Percentiles rank a stretch among this genome's conserved stretches.
phyloP scores from a whole-genome alignment of 2,797 vertebrate species.

The Poeciliopsis presidionis region DNA sequence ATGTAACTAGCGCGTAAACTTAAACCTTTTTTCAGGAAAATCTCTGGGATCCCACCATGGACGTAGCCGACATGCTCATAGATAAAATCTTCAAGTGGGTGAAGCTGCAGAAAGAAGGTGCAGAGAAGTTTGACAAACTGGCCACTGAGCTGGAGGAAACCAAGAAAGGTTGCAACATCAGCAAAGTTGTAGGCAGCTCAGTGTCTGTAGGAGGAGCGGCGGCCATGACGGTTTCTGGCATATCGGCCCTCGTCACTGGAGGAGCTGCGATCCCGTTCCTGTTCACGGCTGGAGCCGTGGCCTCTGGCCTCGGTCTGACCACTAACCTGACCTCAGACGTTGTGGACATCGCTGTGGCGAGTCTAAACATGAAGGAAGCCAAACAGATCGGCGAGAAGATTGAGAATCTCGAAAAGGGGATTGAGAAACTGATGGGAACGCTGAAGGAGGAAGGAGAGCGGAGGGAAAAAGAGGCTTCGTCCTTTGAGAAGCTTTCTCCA shows the following conservation, averaged over 20 bases:
- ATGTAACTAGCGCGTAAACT: neutral
- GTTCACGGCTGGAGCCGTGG: neutral
- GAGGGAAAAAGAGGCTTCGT: neutral
- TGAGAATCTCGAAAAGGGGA: neutral
- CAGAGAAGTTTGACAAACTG: neutral
- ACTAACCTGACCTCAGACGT: slow-evolving; percentile 1
- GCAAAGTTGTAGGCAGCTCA: slow-evolving; percentile 13
- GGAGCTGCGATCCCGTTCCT: neutral
- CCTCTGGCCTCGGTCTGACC: neutral
- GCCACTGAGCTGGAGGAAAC: neutral
- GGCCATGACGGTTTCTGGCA: slow-evolving; percentile 7
- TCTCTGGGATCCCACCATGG: neutral
- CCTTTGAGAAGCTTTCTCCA: neutral
- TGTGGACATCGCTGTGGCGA: neutral
- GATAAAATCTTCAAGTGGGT: neutral
- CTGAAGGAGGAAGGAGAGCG: slow-evolving; percentile 1
- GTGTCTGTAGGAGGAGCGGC: slow-evolving; percentile 20
- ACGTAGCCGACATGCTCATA: neutral
- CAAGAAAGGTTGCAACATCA: slow-evolving; percentile 5
- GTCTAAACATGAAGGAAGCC: neutral
- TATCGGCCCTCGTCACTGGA: neutral
- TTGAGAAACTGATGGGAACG: neutral
- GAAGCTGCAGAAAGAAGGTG: neutral
- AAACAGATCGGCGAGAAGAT: neutral
- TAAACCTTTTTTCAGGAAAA: neutral